Conservation (phyloP, 2,113 vertebrate genomes). For the Suricata suricatta region DNA sequence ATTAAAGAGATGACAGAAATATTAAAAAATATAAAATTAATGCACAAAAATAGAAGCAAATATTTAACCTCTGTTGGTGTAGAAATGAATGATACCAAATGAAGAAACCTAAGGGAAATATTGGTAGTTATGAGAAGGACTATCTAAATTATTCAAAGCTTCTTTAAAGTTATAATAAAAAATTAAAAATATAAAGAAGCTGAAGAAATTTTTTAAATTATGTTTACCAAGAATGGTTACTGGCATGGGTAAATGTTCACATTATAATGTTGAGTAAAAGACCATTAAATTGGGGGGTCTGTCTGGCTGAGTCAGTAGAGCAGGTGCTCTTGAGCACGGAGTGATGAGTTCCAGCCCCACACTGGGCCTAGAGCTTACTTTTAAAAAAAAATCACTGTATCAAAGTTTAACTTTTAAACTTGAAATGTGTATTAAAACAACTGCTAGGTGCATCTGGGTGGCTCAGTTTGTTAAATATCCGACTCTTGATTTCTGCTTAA, state of each 20-base stretch:
- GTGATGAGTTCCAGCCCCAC: background rate
- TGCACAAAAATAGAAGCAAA: constrained; percentile 2
- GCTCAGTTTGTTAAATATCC: no score
- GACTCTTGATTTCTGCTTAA: no score
- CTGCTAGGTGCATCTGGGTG: background rate
- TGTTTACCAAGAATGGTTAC: background rate
- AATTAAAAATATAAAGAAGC: constrained; percentile 21
- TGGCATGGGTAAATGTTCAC: background rate
- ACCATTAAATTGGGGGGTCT: background rate
- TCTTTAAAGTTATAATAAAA: background rate
- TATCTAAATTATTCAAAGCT: background rate
- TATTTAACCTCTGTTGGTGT: background rate
- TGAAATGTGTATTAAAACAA: background rate
- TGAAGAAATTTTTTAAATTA: background rate
- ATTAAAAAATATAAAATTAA: background rate
- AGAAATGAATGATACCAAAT: background rate
- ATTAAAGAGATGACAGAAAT: background rate
- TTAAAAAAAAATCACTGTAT: background rate
- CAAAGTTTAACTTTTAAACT: constrained; percentile 12
- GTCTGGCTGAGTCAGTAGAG: background rate
- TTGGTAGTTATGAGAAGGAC: background rate
- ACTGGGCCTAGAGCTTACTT: background rate
- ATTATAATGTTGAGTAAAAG: background rate
- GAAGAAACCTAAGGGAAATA: background rate
- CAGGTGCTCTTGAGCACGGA: background rate